phyloP scores from a whole-genome alignment of 92 coral and sea anemone genomes.

The Paramuricea clavata region DNA sequence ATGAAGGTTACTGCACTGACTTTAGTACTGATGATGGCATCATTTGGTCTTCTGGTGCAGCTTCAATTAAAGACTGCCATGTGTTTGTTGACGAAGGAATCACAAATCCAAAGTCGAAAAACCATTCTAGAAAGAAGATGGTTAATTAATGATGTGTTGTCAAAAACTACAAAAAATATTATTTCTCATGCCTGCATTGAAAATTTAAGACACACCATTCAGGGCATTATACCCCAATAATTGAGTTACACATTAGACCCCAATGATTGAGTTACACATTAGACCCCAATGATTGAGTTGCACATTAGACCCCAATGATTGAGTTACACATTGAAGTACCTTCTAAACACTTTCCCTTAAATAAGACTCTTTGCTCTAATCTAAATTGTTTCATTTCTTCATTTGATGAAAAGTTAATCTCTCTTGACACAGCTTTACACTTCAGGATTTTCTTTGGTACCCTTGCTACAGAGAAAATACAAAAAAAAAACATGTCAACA shows the following conservation, averaged over 20 bases:
- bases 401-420: conserved; percentile 92
- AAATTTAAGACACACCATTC: too few species aligned
- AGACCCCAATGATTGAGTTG: too few species aligned
- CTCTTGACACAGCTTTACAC: conserved; percentile 99
- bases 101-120: conserved; percentile 99
- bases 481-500: neutral
- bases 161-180: neutral
- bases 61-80: conserved; percentile 99
- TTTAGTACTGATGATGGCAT: conserved; percentile 98
- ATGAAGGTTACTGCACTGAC: conserved; percentile 61
- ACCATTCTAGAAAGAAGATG: conserved; percentile 85
- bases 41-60: conserved; percentile 99
- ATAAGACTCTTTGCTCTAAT: conserved; percentile 97
- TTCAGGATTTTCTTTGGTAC: conserved; percentile 97
- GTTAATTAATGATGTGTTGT: neutral
- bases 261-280: too few species aligned
- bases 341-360: conserved; percentile 99
- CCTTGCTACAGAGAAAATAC: conserved; percentile 76
- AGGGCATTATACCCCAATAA: too few species aligned
- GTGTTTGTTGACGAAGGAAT: conserved; percentile 99
- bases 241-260: too few species aligned
- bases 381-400: conserved; percentile 99
- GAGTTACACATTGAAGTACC: too few species aligned
- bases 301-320: too few species aligned
- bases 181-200: neutral